Evolutionary conservation across 2,888 invertebrate genomes (phyloP), one percentile per base, ranked within the genome.

Genomic region (Caradrina clavipalpis): DNA sequence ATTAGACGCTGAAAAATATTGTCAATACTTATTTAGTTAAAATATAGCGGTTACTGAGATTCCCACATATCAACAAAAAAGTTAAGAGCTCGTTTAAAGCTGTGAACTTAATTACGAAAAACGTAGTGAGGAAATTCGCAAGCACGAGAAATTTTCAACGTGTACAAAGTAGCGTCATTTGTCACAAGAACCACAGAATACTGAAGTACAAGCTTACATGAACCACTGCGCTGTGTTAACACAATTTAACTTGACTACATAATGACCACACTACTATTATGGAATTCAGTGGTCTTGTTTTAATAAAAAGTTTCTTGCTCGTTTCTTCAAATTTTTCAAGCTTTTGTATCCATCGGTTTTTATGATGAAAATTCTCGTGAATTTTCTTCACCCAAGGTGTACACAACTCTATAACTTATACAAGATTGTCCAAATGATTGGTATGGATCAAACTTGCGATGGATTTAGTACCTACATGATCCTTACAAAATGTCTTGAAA

Each of bases 1-100:
- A 93, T 90, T 89, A 88, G 86, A 87, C 88, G 84, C 85, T 83
- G 82, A 85, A 84, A 87, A 85, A 87, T 84, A 82, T 85, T 83
- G 81, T 77, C 78, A 76, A 54, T 22, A 21, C 35, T 21, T 10
- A 50, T 54, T 49, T 17, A 19, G 10, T 50, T 75, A 13, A 21
- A 45, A n/a, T 55, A 42, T 22, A n/a, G 19, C 10, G 7, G 15
- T 35, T 67, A 22, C 11, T 21, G 55, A 58, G 19, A n/a, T 45
- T 67, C 45, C 3, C 6, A 39, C 45, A n/a, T 56, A 7, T 1
- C 17, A 13, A 21, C 42, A 51, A 22, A 58, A n/a, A n/a, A 66
- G 39, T 21, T 53, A 26, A 68, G n/a, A n/a, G n/a, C n/a, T n/a
- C n/a, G n/a, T 75, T 62, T 56, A 50, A 70, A 63, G 39, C 47